Conservation (phyloP, 2,113 vertebrate genomes). For the Eurypyga helias region DNA sequence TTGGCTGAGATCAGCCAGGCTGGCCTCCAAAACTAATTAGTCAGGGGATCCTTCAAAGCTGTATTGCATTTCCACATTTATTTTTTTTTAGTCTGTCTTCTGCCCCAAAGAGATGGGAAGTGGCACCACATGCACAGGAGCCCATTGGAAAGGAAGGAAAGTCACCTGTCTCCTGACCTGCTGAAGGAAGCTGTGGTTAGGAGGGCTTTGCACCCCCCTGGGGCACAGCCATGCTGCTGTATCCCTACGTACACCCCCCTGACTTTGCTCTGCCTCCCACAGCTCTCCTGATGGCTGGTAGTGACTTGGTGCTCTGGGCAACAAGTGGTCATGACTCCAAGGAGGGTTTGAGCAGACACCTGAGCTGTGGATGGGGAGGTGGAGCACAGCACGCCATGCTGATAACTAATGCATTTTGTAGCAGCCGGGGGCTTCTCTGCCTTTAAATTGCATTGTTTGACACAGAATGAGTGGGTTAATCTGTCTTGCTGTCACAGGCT, state of each 20-base stretch:
- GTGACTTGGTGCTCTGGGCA: background rate
- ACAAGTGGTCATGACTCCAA: background rate
- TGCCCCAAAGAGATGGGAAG: background rate
- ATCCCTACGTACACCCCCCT: background rate
- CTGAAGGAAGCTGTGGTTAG: background rate
- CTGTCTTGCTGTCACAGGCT: background rate
- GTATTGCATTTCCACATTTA: background rate
- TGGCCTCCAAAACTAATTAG: background rate
- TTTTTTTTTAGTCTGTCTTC: background rate
- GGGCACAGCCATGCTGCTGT: rapidly evolving
- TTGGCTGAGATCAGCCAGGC: background rate
- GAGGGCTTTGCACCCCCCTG: background rate
- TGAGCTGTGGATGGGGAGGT: background rate
- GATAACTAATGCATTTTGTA: background rate
- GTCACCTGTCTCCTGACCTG: background rate
- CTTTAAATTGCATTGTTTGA: background rate
- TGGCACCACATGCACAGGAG: background rate
- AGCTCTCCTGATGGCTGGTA: background rate
- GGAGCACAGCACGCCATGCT: background rate
- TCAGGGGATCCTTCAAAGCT: background rate
- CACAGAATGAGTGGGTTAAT: background rate
- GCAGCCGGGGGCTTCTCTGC: background rate
- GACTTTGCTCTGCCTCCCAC: background rate
- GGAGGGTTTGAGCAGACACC: background rate
- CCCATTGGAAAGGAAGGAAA: background rate